Base-by-base conservation (phyloP, 2,888 invertebrate species). In the Drosophila phalerata region DNA sequence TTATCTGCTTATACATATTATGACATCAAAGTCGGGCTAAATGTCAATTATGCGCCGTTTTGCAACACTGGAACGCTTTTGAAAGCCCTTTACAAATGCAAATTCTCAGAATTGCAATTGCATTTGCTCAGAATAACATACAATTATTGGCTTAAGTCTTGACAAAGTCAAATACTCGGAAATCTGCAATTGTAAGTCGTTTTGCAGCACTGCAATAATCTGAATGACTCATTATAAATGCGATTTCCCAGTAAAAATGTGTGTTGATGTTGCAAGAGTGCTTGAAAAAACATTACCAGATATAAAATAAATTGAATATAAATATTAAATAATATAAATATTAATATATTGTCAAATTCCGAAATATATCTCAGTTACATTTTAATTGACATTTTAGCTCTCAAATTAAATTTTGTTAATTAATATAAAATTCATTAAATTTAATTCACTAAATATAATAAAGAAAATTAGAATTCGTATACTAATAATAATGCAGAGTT, bases 21-120 rank as follows among this genome's bases (percentile, higher is more conserved):
- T 0, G 6, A 6, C 28, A 8, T 28, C 28, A 5, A 15, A 28
- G n/a, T 5, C 45, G 13, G 13, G 32, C 19, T 22, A 10, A 47
- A 37, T 25, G 15, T 1, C 28, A 47, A 15, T 47, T 47, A 28
- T 28, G 25, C 15, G 45, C 5, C 10, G 15, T 15, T 51, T n/a
- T 37, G n/a, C 51, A 51, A 51, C 51, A 51, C 51, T 37, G 37
- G 1, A 19, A n/a, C 11, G 22, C 19, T 9, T 9, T 22, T 47
- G 2, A 0, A 30, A 5, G 15, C 11, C 17, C 32, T 9, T 32
- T 2, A 19, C 3, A 34, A 19, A 32, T 19, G n/a, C 6, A 22
- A 34, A 34, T 34, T 19, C 49, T 8, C 2, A 34, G 32, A 19
- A 5, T 19, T 49, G 49, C 34, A 19, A 13, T 19, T 4, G n/a